Base-by-base conservation (phyloP, 1,140 invertebrate genomes). In the Antheraea mylitta region DNA sequence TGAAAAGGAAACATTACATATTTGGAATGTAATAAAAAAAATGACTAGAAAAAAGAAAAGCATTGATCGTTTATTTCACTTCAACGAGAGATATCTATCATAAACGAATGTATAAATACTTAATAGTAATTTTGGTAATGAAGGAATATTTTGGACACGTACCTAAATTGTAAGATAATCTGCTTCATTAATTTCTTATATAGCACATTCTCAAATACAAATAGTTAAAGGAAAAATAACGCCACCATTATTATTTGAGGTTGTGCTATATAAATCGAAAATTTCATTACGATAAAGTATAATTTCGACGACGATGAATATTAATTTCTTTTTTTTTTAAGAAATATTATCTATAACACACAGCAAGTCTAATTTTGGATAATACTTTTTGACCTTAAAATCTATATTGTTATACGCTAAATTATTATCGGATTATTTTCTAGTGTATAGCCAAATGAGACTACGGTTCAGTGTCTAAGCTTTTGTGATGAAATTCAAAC, bases 371-470 rank as follows among this genome's bases (percentile, higher is more conserved):
- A 89, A 86, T 82, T 86, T 86, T 90, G 87, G 86, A 83, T 90
- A 91, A 91, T 91, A 91, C 89, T 90, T 91, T 83, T 88, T 88
- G 82, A 86, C 80, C 87, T 90, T 89, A 91, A n/a, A 53, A 83
- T 38, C 86, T 91, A 91, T 79, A 74, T 81, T 79, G 78, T 66
- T 81, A 82, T 87, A 89, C 80, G 73, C 84, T 89, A 89, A 83
- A 79, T 86, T 90, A 89, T 89, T 85, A 89, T 88, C 85, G 76
- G 82, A 72, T 79, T 88, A 89, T 77, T 79, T 67, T 68, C 81
- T 87, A 89, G 81, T 85, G 84, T 83, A 75, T 78, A 83, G 81
- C 81, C 80, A 79, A 89, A 76, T 79, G 16, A 64, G 77, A 82
- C 84, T 87, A 87, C 77, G 67, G 74, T 79, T 79, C 77, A 78